phyloP scores from a whole-genome alignment of 2,888 invertebrate species.

The Caenorhabditis sp. region DNA sequence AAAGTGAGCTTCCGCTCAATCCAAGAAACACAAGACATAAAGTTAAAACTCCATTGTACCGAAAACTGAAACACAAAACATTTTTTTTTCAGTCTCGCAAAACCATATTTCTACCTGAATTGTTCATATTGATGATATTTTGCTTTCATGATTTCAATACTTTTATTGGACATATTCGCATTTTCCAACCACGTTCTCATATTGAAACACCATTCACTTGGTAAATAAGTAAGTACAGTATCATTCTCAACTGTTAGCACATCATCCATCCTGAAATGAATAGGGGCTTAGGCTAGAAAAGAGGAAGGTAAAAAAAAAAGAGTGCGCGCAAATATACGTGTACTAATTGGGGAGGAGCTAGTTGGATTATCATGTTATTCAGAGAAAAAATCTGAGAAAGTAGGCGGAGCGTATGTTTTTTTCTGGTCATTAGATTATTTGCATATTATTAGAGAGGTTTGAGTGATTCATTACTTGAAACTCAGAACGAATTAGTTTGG shows the following conservation, averaged over 20 bases:
- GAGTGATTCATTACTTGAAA: too few relatives aligned
- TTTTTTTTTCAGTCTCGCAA: neutral
- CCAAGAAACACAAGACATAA: slow-evolving; percentile 61
- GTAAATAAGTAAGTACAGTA: slow-evolving; percentile 5
- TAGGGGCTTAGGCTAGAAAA: neutral
- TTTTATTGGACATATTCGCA: slow-evolving; percentile 17
- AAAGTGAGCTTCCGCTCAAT: slow-evolving; percentile 57
- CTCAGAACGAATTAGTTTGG: too few relatives aligned
- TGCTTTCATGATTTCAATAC: slow-evolving; percentile 25
- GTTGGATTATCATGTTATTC: neutral
- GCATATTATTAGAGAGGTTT: too few relatives aligned
- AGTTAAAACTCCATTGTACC: slow-evolving; percentile 64
- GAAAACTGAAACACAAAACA: slow-evolving; percentile 45
- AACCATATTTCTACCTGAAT: slow-evolving; percentile 45
- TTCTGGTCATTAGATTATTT: neutral
- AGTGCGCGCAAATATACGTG: neutral
- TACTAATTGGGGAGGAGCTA: neutral
- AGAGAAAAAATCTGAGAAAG: neutral
- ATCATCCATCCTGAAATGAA: neutral
- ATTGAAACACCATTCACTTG: slow-evolving; percentile 52
- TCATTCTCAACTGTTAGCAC: neutral
- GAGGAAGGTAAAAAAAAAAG: neutral
- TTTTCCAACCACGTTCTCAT: slow-evolving; percentile 50
- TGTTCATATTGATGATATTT: slow-evolving; percentile 42
- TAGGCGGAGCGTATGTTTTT: neutral